A percentile compares a stretch with the other conserved stretches of the same genome.
phyloP scores from a whole-genome alignment of 2,888 invertebrate species.

The Autographa pulchrina region DNA sequence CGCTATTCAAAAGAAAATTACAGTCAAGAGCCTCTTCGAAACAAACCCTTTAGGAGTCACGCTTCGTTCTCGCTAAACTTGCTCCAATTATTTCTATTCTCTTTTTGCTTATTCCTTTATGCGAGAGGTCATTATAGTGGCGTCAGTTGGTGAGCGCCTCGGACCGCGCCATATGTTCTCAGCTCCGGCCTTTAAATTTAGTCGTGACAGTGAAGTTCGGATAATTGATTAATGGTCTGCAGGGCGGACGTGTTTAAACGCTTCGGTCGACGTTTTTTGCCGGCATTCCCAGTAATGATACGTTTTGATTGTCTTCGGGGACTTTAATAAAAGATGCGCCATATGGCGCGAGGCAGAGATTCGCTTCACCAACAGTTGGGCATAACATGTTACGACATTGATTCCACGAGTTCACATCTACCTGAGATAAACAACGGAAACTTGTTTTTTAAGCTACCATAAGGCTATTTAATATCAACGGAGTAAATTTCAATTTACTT shows the following conservation, averaged over 20 bases:
- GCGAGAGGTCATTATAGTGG: constrained; percentile 80
- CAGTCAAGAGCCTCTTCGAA: constrained; percentile 82
- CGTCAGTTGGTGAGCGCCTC: constrained; percentile 86
- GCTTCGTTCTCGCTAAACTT: constrained; percentile 84
- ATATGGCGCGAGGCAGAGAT: constrained; percentile 83
- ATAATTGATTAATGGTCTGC: constrained; percentile 86
- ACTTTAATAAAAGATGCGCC: constrained; percentile 74
- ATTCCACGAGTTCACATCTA: constrained; percentile 52
- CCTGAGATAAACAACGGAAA: constrained; percentile 49
- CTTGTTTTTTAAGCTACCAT: constrained; percentile 36
- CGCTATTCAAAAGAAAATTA: constrained; percentile 87
- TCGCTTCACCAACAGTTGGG: constrained; percentile 77
- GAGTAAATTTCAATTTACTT: constrained; percentile 34
- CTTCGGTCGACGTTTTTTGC: constrained; percentile 81
- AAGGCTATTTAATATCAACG: constrained; percentile 21
- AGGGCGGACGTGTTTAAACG: constrained; percentile 86
- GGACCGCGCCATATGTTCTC: constrained; percentile 83
- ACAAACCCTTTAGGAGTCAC: constrained; percentile 86
- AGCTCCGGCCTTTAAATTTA: constrained; percentile 78
- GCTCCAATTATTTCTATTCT: constrained; percentile 83
- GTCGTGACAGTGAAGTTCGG: constrained; percentile 83
- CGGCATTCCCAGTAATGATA: constrained; percentile 85
- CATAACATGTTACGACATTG: constrained; percentile 51
- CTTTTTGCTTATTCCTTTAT: constrained; percentile 81
- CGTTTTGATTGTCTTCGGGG: constrained; percentile 84